Evolutionary conservation across 1,140 invertebrate genomes (phyloP).

Genomic region (Phymastichus coffea): DNA sequence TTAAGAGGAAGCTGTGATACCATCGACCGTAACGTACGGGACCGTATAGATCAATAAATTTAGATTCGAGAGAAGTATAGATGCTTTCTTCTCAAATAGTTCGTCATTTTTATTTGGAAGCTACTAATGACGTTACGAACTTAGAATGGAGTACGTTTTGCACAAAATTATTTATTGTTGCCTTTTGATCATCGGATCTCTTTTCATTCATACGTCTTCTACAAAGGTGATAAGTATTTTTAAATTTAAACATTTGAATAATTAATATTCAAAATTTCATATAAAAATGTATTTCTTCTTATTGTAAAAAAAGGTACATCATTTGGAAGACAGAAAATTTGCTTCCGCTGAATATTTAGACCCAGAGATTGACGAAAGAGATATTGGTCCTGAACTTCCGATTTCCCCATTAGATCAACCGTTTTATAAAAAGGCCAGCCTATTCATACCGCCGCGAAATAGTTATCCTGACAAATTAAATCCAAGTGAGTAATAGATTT

Average conservation of each 20-base stretch:
- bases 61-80: too few relatives aligned
- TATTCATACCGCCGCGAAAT: not conserved
- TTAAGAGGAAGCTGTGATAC: not conserved
- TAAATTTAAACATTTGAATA: too few relatives aligned
- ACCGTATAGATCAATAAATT: conserved; percentile 12
- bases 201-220: too few relatives aligned
- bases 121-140: conserved; percentile 17
- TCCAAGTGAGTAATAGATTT: conserved; percentile 29
- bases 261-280: not conserved
- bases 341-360: conserved; percentile 21
- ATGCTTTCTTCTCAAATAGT: too few relatives aligned
- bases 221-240: too few relatives aligned
- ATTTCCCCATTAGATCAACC: conserved; percentile 18
- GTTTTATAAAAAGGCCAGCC: conserved; percentile 1
- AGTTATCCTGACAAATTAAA: conserved; percentile 25
- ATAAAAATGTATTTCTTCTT: not conserved
- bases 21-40: not conserved
- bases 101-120: too few relatives aligned
- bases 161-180: conserved; percentile 4
- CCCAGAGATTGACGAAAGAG: conserved; percentile 28
- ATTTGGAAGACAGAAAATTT: conserved; percentile 25
- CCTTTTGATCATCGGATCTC: conserved; percentile 3
- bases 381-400: conserved; percentile 14
- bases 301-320: conserved; percentile 20
- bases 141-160: not conserved